Conservation (phyloP, 2,797 vertebrate genomes). For the Remorina albescens region DNA sequence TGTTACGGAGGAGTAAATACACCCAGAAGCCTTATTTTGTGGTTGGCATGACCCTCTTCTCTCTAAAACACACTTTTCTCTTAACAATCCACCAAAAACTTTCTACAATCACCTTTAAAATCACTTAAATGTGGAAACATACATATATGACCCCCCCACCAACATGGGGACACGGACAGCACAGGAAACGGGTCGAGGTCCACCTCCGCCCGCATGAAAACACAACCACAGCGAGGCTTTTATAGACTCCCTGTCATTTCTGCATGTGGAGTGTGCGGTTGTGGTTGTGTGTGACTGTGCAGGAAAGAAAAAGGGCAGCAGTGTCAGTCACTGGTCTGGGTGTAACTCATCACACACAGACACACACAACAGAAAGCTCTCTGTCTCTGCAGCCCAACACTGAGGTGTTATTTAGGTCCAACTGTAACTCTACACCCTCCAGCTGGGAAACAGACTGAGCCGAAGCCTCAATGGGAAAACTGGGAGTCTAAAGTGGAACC, state of each 20-base stretch:
- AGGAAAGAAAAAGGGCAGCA: slow-evolving; percentile 24
- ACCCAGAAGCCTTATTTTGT: slow-evolving; percentile 18
- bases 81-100: neutral
- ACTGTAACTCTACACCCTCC: slow-evolving; percentile 65
- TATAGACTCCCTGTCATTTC: slow-evolving; percentile 56
- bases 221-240: slow-evolving; percentile 44
- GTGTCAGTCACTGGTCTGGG: slow-evolving; percentile 39
- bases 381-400: slow-evolving; percentile 68
- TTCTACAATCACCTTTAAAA: neutral
- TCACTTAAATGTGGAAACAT: neutral
- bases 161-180: neutral
- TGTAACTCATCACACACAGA: slow-evolving; percentile 62
- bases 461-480: slow-evolving; percentile 37
- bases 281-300: slow-evolving; percentile 24
- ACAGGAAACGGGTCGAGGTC: slow-evolving; percentile 49
- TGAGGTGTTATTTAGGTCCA: slow-evolving; percentile 61
- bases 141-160: neutral
- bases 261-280: slow-evolving; percentile 34
- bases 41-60: slow-evolving; percentile 5
- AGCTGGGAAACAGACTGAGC: slow-evolving; percentile 59
- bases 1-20: slow-evolving; percentile 45
- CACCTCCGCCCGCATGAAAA: slow-evolving; percentile 17
- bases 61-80: neutral
- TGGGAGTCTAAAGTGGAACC: slow-evolving; percentile 45
- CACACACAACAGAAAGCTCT: slow-evolving; percentile 72